phyloP scores from a whole-genome alignment of 1,140 invertebrate species.

The Pseudomyrmex dendroicus region DNA sequence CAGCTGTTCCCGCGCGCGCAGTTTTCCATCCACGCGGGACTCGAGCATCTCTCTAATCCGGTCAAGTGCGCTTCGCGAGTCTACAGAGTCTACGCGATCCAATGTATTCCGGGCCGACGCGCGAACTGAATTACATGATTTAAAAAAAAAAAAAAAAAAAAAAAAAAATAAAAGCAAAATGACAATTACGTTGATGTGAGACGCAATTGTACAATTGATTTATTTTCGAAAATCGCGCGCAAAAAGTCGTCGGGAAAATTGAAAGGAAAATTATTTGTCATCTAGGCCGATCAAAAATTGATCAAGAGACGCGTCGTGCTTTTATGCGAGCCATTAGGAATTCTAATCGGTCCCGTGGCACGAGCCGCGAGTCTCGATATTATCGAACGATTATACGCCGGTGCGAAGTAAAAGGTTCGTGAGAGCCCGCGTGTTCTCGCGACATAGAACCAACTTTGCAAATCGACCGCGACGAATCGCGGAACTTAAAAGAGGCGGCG shows the following conservation, averaged over 20 bases:
- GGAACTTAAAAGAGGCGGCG: constrained; percentile 36
- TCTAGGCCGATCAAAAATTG: constrained; percentile 61
- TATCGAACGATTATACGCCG: constrained; percentile 57
- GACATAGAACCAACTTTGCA: constrained; percentile 39
- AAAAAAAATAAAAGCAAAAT: too few relatives aligned
- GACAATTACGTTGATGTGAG: too few relatives aligned
- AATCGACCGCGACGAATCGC: constrained; percentile 54
- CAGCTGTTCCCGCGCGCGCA: too few relatives aligned
- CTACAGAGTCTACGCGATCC: background rate
- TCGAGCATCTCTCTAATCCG: background rate
- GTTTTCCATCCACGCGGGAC: background rate
- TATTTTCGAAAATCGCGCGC: constrained; percentile 4
- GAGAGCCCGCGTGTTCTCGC: constrained; percentile 19
- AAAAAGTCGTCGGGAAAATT: constrained; percentile 40
- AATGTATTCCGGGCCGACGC: background rate
- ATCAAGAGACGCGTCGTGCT: constrained; percentile 56
- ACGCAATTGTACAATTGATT: background rate
- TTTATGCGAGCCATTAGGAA: constrained; percentile 51
- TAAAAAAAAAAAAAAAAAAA: background rate
- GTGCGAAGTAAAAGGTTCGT: constrained; percentile 53
- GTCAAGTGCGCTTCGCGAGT: background rate
- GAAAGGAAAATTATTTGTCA: constrained; percentile 64
- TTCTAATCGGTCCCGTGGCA: constrained; percentile 55
- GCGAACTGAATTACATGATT: background rate
- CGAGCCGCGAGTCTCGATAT: constrained; percentile 50